Conservation (phyloP, 2,797 vertebrate species). For the Chaetodon trifasciatus region DNA sequence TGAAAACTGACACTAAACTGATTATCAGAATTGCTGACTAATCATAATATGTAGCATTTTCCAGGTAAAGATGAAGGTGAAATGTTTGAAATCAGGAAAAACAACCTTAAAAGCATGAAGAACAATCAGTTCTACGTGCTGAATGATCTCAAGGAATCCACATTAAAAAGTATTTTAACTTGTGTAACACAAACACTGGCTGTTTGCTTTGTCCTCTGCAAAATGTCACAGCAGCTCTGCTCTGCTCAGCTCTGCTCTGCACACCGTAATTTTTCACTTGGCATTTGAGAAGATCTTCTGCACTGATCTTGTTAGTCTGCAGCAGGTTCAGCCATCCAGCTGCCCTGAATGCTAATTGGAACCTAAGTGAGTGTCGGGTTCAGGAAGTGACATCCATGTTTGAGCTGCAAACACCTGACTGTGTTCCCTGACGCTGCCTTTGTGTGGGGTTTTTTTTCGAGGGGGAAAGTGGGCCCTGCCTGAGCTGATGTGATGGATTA, state of each 20-base stretch:
- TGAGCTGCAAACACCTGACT: conserved; percentile 47
- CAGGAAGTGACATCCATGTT: conserved; percentile 34
- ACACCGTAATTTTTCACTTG: conserved; percentile 16
- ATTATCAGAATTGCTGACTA: neutral
- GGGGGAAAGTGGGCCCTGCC: conserved; percentile 16
- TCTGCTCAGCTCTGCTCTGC: conserved; percentile 10
- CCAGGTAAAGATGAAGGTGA: neutral
- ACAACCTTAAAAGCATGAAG: neutral
- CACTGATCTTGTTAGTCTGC: conserved; percentile 41
- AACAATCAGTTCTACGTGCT: neutral
- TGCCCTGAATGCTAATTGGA: conserved; percentile 51
- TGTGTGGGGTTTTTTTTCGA: neutral
- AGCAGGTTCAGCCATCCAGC: conserved; percentile 31
- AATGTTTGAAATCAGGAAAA: neutral
- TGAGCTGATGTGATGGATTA: conserved; percentile 74
- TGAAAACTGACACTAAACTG: neutral
- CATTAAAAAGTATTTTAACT: conserved; percentile 8
- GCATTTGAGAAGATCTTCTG: conserved; percentile 49
- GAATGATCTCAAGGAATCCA: neutral
- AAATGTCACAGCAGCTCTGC: conserved; percentile 33
- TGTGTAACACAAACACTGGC: conserved; percentile 24
- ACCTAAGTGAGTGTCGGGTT: conserved; percentile 18
- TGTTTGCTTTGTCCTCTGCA: conserved; percentile 16
- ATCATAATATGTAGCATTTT: neutral
- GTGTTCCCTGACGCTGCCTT: neutral